Base-by-base conservation (phyloP, 2,113 vertebrate genomes). In the Ardeotis arabs region DNA sequence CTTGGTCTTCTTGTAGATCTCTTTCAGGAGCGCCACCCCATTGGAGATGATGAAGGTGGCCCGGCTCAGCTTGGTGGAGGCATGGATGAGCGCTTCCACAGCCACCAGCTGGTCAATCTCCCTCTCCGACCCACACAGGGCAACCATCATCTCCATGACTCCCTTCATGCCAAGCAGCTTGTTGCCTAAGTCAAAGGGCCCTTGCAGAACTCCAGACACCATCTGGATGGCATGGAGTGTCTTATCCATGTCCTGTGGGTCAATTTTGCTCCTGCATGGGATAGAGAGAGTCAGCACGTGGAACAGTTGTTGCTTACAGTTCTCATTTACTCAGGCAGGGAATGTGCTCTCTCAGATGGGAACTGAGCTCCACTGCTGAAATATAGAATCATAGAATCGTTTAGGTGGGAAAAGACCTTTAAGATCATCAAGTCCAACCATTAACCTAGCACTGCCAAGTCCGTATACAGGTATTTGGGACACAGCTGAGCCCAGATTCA, bases 121-220 rank as follows among this genome's bases (percentile, higher is more conserved):
- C 0, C 99, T 98, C 63, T 99, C 99, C 0, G 99, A 99, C 68
- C 98, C 98, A 7, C 99, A 99, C 77, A 99, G 98, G 0, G 99
- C 99, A 33, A 99, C 99, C 99, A 99, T 99, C 99, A 99, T 99
- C 97, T 99, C 99, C 99, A 99, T 99, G 78, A 99, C 98, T 1
- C 99, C 99, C 90, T 99, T 99, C 88, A 97, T 97, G 70, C 99
- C 98, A 33, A 99, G 98, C 39, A 99, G 95, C 50, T 98, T 97
- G 77, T 99, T 99, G 52, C 99, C 99, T 10, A 99, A 98, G 35
- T 99, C 99, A 39, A 99, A 99, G 4, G 99, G 99, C 29, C 99
- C 99, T 97, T 99, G 99, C 93, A 99, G 98, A 84, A 99, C 87
- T 5, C 99, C 99, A 14, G 99, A 99, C 87, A 99, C 98, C 1